A percentile compares a stretch with the other conserved stretches of the same genome.
phyloP scores from a whole-genome alignment of 1,140 invertebrate genomes.

The Liolophura sinensis region DNA sequence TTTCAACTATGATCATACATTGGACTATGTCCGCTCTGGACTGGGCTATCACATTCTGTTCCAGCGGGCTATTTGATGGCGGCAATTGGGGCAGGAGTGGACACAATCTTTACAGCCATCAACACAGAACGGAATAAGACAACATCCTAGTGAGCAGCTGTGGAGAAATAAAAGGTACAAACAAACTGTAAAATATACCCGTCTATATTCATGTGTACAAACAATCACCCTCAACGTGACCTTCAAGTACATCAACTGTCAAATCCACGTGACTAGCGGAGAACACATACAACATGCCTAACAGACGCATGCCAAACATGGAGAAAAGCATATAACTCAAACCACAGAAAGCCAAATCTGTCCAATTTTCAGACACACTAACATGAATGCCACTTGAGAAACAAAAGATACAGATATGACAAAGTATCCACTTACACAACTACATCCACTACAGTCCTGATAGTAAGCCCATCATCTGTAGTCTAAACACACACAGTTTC shows the following conservation, averaged over 20 bases:
- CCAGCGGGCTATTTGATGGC: constrained; percentile 37
- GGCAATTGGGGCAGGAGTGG: constrained; percentile 54
- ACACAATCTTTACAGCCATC: constrained; percentile 52
- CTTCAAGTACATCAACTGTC: no score
- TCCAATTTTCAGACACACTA: no score
- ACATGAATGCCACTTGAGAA: no score
- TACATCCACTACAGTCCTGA: no score
- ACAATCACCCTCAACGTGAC: no score
- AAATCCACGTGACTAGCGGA: no score
- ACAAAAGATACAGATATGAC: no score
- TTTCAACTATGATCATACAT: constrained; percentile 9
- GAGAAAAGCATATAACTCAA: no score
- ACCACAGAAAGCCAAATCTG: no score
- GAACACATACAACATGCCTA: no score
- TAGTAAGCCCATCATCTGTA: not conserved
- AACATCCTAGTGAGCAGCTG: constrained; percentile 51
- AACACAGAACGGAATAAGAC: constrained; percentile 54
- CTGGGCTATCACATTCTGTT: constrained; percentile 34
- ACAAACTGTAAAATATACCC: not conserved
- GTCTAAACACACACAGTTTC: not conserved
- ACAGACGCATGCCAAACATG: no score
- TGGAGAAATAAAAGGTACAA: constrained; percentile 20
- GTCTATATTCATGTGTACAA: no score
- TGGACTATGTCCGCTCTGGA: constrained; percentile 4
- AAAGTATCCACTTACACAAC: not conserved